A percentile compares a stretch with the other conserved stretches of the same genome.
phyloP scores from a whole-genome alignment of 2,797 vertebrate species.

The Alauda arvensis region DNA sequence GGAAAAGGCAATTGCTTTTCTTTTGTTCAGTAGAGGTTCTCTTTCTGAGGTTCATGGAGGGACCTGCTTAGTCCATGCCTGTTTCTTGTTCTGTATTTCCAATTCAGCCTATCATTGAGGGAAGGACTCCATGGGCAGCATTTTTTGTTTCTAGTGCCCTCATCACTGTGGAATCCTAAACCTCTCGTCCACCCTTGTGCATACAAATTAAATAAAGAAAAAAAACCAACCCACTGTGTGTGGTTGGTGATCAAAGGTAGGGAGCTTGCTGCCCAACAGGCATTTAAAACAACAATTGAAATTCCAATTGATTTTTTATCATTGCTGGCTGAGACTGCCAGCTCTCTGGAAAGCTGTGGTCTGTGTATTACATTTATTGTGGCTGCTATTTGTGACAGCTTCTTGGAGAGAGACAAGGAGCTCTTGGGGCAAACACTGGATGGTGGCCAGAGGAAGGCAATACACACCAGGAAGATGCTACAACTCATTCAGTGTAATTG shows the following conservation, averaged over 20 bases:
- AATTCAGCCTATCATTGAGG: neutral
- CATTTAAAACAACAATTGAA: conserved; percentile 34
- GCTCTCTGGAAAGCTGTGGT: conserved; percentile 29
- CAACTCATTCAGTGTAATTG: neutral
- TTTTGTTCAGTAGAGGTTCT: neutral
- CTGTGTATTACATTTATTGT: conserved; percentile 36
- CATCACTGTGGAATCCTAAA: neutral
- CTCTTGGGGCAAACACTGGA: conserved; percentile 39
- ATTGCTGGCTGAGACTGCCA: conserved; percentile 33
- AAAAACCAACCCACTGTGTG: neutral
- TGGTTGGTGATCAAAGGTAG: conserved; percentile 24
- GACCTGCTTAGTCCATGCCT: neutral
- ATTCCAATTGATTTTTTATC: conserved; percentile 44
- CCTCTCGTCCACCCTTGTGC: neutral
- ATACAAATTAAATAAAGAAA: neutral
- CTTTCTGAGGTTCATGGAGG: neutral
- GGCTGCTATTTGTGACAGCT: conserved; percentile 50
- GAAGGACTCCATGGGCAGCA: neutral
- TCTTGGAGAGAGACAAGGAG: conserved; percentile 42
- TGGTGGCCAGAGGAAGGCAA: conserved; percentile 37
- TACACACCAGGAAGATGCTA: neutral
- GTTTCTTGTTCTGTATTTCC: neutral
- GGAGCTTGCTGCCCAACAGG: neutral
- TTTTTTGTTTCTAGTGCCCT: neutral
- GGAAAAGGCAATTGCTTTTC: neutral